Base-by-base conservation (phyloP, 2,113 vertebrate species). In the Empidonax alnorum region DNA sequence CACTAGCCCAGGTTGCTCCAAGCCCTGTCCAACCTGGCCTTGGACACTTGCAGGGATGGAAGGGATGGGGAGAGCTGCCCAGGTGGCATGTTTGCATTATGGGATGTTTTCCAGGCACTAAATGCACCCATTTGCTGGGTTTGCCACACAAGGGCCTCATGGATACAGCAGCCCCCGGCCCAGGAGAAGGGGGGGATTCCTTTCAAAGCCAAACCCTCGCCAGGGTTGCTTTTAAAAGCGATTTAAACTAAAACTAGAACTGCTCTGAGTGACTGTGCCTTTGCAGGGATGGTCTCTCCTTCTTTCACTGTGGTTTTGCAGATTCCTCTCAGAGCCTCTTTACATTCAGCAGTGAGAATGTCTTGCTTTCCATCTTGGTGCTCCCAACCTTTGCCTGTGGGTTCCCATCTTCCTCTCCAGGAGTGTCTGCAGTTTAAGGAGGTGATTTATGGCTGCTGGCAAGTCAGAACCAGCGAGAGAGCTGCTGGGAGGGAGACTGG, bases 161-260 rank as follows among this genome's bases (percentile, higher is more conserved):
- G 28, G 58, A 23, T 2, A 2, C 21, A 0, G 5, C 24, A 35
- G 16, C 63, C 63, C 30, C 11, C 0, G 1, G 37, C 42, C 52
- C 67, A 58, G 59, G 61, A 27, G 65, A 52, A 39, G 18, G n/a
- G 18, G n/a, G 18, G 14, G 18, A 21, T 61, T 35, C 50, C 47
- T 56, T 50, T 33, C 92, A 44, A 33, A 81, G 42, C 58, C 52
- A 14, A 69, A 66, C 16, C 30, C 3, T 6, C 0, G 10, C 25
- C 15, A 33, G 19, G 4, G 10, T 17, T 19, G 2, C 61, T 61
- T 86, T 27, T 20, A 35, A 66, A 76, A 87, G 24, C 4, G 22
- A 3, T 41, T 12, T 17, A 49, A 85, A 35, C 39, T 9, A 5
- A 17, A 69, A 24, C 14, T 1, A 3, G 9, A 24, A 24, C 21